These are phyloP conservation scores for Benthosema pterotum DNA, from an alignment of 2,797 vertebrate genomes.

Conservation along the genomic window DNA sequence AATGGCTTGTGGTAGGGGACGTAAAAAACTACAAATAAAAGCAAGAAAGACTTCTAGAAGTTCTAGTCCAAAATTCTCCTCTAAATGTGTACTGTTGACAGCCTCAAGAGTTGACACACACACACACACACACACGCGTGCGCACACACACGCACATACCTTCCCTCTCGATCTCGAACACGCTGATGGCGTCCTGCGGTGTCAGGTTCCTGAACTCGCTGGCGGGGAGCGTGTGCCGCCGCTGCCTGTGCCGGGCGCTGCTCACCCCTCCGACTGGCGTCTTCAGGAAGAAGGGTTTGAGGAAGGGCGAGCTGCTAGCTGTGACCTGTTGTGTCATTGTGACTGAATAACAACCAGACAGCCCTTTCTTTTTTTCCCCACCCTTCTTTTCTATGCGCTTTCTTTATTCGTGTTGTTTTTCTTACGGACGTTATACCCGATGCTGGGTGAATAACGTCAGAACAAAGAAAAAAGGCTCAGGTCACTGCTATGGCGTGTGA, in stretches of 20 bases:
- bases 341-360: constrained; percentile 6
- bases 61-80: too few relatives aligned
- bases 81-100: too few relatives aligned
- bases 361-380: neutral
- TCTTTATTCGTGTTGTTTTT: neutral
- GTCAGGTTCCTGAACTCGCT: constrained; percentile 85
- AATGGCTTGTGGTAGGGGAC: too few relatives aligned
- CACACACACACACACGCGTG: too few relatives aligned
- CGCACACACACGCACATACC: too few relatives aligned
- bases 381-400: neutral
- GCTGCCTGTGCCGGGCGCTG: constrained; percentile 56
- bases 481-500: neutral
- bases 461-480: neutral
- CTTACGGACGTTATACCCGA: neutral
- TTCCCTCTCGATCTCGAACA: constrained; percentile 85
- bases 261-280: constrained; percentile 54
- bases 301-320: constrained; percentile 66
- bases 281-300: constrained; percentile 79
- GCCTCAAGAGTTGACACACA: neutral
- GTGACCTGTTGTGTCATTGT: constrained; percentile 73
- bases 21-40: too few relatives aligned
- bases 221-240: constrained; percentile 83
- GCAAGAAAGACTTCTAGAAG: too few relatives aligned
- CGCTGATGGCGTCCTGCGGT: constrained; percentile 82
- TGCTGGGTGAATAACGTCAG: constrained; percentile 1